Conservation (phyloP, 1,140 invertebrate species). For the Drosophila aff. region DNA sequence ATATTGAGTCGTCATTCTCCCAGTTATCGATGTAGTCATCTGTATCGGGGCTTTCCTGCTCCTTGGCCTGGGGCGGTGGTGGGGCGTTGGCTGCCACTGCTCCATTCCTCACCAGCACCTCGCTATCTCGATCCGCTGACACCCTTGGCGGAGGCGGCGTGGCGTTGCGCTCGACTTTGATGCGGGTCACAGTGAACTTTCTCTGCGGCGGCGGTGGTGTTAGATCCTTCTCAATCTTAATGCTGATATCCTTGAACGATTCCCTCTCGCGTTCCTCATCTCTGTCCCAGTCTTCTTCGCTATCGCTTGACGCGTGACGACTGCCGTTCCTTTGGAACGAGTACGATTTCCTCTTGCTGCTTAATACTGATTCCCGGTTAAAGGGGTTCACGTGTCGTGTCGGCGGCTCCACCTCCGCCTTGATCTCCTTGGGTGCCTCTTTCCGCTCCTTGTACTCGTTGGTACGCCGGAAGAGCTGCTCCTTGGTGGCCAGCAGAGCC, state of each 20-base stretch:
- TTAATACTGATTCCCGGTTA: conserved; percentile 70
- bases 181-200: conserved; percentile 23
- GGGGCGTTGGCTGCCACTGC: conserved; percentile 42
- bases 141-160: conserved; percentile 56
- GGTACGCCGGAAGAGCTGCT: conserved; percentile 57
- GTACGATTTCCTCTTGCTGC: conserved; percentile 10
- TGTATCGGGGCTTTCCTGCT: conserved; percentile 75
- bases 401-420: not conserved
- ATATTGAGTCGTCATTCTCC: conserved; percentile 77
- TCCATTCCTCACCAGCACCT: conserved; percentile 51
- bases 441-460: conserved; percentile 58
- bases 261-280: not conserved
- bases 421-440: conserved; percentile 38
- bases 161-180: conserved; percentile 54
- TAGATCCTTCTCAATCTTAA: conserved; percentile 57
- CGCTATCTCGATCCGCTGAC: not conserved
- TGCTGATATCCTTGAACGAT: conserved; percentile 29
- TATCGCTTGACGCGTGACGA: not conserved
- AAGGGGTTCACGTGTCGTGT: conserved; percentile 51
- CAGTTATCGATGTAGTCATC: conserved; percentile 84
- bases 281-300: conserved; percentile 29
- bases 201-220: conserved; percentile 41
- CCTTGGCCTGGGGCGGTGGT: conserved; percentile 8
- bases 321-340: conserved; percentile 18
- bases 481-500: conserved; percentile 55